Conservation (phyloP, 2,797 vertebrate genomes). For the Cyclura pinguis region DNA sequence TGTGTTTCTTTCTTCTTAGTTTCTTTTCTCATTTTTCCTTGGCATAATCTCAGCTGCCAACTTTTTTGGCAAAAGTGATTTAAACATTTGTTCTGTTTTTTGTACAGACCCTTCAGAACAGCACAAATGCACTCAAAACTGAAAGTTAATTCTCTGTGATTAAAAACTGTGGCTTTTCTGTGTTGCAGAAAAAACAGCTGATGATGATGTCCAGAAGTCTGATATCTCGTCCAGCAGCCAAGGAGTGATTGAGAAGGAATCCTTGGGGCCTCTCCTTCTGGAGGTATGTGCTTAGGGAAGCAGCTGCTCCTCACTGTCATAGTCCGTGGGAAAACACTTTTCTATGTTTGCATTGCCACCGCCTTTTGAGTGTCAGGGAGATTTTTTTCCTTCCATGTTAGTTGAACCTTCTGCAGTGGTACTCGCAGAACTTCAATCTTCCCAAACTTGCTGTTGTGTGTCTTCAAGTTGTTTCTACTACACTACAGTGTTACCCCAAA, state of each 20-base stretch:
- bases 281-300: constrained; percentile 81
- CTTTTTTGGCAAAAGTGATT: constrained; percentile 2
- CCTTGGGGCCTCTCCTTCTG: constrained; percentile 91
- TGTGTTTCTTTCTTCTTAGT: neutral
- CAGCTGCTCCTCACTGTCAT: neutral
- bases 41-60: neutral
- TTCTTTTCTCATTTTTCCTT: constrained; percentile 14
- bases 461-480: too few relatives aligned
- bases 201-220: constrained; percentile 94
- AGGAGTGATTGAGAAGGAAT: constrained; percentile 92
- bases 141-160: neutral
- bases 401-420: neutral
- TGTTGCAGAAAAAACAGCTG: constrained; percentile 87
- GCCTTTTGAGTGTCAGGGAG: neutral
- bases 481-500: too few relatives aligned
- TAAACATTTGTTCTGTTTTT: constrained; percentile 20
- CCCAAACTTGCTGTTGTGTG: too few relatives aligned
- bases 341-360: constrained; percentile 17
- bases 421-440: neutral
- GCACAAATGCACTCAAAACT: neutral
- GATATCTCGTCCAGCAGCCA: constrained; percentile 97
- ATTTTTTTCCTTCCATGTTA: neutral
- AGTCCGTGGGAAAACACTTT: neutral
- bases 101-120: neutral
- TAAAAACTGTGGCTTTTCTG: constrained; percentile 13